These are phyloP conservation scores for Phortica okadai DNA, from an alignment of 2,888 invertebrate species.

Conservation along the genomic window DNA sequence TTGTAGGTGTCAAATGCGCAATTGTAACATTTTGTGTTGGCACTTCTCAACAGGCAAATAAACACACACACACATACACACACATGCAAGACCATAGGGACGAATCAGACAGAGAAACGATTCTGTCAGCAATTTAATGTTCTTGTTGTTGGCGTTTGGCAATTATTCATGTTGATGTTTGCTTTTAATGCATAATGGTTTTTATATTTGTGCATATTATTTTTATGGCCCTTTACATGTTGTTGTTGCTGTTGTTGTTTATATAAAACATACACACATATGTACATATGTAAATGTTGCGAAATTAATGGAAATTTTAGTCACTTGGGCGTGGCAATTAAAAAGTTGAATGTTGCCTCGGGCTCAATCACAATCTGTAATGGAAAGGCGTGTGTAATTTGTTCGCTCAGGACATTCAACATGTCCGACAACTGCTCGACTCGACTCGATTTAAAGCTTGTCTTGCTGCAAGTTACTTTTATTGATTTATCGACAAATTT, in stretches of 20 bases:
- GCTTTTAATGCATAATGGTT: constrained; percentile 3
- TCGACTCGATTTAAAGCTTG: too few relatives aligned
- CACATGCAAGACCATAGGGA: too few relatives aligned
- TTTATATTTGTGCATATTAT: constrained; percentile 39
- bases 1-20: constrained; percentile 51
- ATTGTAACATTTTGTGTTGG: constrained; percentile 57
- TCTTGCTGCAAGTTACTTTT: too few relatives aligned
- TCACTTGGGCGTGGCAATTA: too few relatives aligned
- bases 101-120: too few relatives aligned
- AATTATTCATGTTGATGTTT: constrained; percentile 56
- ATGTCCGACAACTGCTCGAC: too few relatives aligned
- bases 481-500: too few relatives aligned
- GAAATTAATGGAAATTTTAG: neutral
- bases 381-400: too few relatives aligned
- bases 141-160: constrained; percentile 48
- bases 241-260: constrained; percentile 20
- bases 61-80: constrained; percentile 17
- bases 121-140: neutral
- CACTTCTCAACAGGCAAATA: constrained; percentile 40
- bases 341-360: too few relatives aligned
- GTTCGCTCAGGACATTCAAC: too few relatives aligned
- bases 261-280: constrained; percentile 16
- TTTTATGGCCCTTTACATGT: constrained; percentile 45
- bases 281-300: constrained; percentile 12
- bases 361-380: too few relatives aligned